phyloP scores from a whole-genome alignment of 2,113 vertebrate genomes.

The Fregata magnificens region DNA sequence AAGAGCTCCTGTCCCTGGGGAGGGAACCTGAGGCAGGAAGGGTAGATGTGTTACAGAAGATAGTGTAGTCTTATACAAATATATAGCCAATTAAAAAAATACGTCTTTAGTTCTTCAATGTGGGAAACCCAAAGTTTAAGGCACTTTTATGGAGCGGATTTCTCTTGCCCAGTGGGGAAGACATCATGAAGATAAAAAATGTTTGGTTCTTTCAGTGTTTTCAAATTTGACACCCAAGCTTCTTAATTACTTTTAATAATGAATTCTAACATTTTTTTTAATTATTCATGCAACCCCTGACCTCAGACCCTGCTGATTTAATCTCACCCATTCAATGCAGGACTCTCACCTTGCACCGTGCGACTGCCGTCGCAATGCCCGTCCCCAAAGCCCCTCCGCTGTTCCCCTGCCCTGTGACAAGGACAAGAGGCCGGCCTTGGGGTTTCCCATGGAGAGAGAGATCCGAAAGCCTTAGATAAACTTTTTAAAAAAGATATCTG shows the following conservation, averaged over 20 bases:
- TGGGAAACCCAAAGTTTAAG: background rate
- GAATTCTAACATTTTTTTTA: background rate
- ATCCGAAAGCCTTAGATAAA: background rate
- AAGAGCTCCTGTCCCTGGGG: background rate
- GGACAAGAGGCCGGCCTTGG: no score
- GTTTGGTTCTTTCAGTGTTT: background rate
- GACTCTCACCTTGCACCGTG: fast-evolving
- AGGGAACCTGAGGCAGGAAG: background rate
- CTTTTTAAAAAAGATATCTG: background rate
- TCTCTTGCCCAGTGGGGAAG: background rate
- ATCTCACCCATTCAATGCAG: background rate
- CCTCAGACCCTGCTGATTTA: background rate
- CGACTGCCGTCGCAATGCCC: fast-evolving
- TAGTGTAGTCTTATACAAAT: background rate
- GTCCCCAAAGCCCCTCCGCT: background rate
- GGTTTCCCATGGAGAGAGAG: background rate
- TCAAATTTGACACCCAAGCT: background rate
- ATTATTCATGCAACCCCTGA: background rate
- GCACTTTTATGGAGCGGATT: background rate
- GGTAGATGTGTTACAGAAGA: background rate
- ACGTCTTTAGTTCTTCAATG: background rate
- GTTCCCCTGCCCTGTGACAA: background rate
- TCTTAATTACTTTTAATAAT: background rate
- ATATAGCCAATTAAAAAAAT: background rate
- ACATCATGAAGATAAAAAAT: background rate